Evolutionary conservation across 2,113 vertebrate species (phyloP), one percentile per base, ranked within the genome.

Genomic region (Hypomesus transpacificus): DNA sequence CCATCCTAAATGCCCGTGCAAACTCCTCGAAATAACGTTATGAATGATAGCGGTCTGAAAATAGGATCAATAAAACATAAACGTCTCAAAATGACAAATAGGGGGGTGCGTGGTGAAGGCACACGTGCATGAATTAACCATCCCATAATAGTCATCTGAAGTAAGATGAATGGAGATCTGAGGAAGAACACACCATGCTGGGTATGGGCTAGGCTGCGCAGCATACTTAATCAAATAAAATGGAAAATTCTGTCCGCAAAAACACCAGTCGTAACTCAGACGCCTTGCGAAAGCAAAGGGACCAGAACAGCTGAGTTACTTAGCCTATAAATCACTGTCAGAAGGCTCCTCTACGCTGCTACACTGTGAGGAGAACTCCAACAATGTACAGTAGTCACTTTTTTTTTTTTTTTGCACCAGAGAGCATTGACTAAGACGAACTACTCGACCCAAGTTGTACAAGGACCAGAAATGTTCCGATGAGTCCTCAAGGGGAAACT

Each of bases 31-130:
- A 6, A 71, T 69, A 59, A 70, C 82, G 71, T 73, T 65, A 80
- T 68, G 66, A 82, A 16, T 18, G 53, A 76, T 73, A 68, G 68
- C 13, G 73, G 73, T 79, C 82, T 78, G 66, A 75, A 85, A 84
- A 85, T 76, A 86, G 80, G 18, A 61, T 76, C 78, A 70, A 82
- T 84, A 80, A 79, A 87, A 87, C 81, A 89, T 85, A 76, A 81
- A 86, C 75, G 81, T 14, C 70, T 78, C 59, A 74, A 70, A 69
- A 89, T 89, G 80, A 87, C 82, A 86, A 86, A 89, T 86, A 61
- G 79, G 82, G 65, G 69, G 78, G 75, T 85, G 78, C 75, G 75
- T 66, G 34, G 71, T 34, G 62, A 68, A 71, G 79, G 69, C 39
- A 52, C 54, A 52, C 78, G 54, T 54, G 83, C 70, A 70, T 61